Conservation (phyloP, 1,140 invertebrate species). For the Caenorhabditis brenneri region DNA sequence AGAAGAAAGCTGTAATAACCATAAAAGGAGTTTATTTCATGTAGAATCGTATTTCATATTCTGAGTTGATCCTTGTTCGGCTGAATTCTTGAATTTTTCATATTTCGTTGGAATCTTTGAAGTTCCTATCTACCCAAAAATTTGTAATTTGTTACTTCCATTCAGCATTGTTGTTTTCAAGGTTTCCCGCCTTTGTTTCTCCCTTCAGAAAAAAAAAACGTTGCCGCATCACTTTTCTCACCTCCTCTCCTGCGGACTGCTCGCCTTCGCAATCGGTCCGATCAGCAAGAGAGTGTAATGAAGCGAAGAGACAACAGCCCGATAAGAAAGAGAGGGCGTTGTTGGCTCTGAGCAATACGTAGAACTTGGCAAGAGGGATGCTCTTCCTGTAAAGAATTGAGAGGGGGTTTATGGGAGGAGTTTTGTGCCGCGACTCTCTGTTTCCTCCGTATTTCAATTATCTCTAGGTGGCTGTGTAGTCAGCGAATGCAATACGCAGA, state of each 20-base stretch:
- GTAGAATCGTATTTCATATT: too few species aligned
- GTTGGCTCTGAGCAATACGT: constrained; percentile 23
- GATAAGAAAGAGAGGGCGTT: constrained; percentile 2
- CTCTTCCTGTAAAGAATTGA: constrained; percentile 16
- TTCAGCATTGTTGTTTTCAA: not conserved
- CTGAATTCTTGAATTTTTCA: too few species aligned
- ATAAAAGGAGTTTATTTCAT: too few species aligned
- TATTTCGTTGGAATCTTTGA: too few species aligned
- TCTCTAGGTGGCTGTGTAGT: not conserved
- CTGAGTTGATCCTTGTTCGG: too few species aligned
- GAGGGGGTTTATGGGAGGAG: constrained; percentile 25
- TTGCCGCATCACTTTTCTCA: constrained; percentile 8
- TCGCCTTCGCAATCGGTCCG: constrained; percentile 37
- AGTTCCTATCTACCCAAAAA: too few species aligned
- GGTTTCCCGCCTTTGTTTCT: not conserved
- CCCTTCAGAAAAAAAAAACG: not conserved
- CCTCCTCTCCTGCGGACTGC: not conserved
- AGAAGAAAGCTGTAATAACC: too few species aligned
- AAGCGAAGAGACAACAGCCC: not conserved
- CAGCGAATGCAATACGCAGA: constrained; percentile 30
- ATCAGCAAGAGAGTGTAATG: constrained; percentile 2
- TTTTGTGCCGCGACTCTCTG: constrained; percentile 19
- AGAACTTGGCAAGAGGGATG: constrained; percentile 35
- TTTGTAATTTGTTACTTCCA: too few species aligned
- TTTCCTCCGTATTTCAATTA: not conserved